Evolutionary conservation across 2,797 vertebrate genomes (phyloP), one percentile per base, ranked within the genome.

Genomic region (Pyrrhura leucotis): DNA sequence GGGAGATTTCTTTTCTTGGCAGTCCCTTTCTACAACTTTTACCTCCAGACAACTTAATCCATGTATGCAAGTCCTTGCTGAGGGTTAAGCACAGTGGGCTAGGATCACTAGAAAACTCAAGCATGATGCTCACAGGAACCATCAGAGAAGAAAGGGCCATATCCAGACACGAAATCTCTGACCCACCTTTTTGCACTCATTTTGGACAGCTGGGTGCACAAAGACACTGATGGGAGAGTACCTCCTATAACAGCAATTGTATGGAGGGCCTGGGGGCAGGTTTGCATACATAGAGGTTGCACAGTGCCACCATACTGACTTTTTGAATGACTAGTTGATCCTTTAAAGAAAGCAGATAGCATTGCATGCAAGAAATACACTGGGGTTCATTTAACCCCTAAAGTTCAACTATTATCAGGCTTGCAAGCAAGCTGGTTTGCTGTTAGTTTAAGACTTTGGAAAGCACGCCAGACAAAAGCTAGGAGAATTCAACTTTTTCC

Each of bases 221-320:
- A 51, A 85, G 14, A 7, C 37, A 13, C 9, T 21, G 40, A 14
- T 58, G 13, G 18, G 12, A 2, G 3, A 67, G 31, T 40, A 45
- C 35, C 19, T 75, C n/a, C 47, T 2, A 0, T 72, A 28, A n/a
- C 0, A 28, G 29, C n/a, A 71, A 4, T 0, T 51, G 77, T 9
- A 56, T 33, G 45, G 47, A 44, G 73, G 14, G 14, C 9, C 42
- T 73, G 71, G 8, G 35, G 12, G 53, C 48, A 42, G 42, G 18
- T 0, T 93, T 67, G 50, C 50, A 19, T 47, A 16, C 4, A 1
- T 13, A 22, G 31, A 59, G 53, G 10, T 62, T 90, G 39, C 22
- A 12, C 3, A 11, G 1, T 39, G 50, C n/a, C 59, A 39, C 47
- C 28, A 8, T 7, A 31, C 33, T 28, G 63, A 29, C 13, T 40